These are phyloP conservation scores for Tricholauxania praeusta DNA, from an alignment of 2,888 invertebrate species.

Conservation along the genomic window DNA sequence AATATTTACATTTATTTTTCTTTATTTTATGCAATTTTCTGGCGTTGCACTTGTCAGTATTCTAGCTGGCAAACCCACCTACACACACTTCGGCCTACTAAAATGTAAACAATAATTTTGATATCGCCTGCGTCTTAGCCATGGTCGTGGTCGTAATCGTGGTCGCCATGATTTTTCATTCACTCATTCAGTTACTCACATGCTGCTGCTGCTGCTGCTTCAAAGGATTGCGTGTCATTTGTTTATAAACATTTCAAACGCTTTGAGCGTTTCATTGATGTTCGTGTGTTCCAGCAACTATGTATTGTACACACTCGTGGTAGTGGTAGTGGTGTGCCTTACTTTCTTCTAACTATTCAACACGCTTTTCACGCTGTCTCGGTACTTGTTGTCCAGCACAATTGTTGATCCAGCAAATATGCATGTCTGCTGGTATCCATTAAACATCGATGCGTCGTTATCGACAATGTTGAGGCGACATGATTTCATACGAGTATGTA, in stretches of 20 bases:
- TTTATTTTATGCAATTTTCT: too few relatives aligned
- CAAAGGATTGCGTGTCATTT: conserved; percentile 61
- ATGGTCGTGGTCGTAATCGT: conserved; percentile 5
- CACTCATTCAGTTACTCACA: conserved; percentile 28
- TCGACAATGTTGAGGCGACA: too few relatives aligned
- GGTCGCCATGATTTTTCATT: neutral
- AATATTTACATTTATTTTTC: too few relatives aligned
- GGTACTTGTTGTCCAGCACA: too few relatives aligned
- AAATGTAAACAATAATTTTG: conserved; percentile 25
- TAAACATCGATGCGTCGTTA: too few relatives aligned
- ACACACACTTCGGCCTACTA: neutral
- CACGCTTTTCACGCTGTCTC: too few relatives aligned
- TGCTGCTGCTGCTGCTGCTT: conserved; percentile 46
- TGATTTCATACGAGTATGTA: too few relatives aligned
- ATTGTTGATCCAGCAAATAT: too few relatives aligned
- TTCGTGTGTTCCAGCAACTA: neutral
- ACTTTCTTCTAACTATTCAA: neutral
- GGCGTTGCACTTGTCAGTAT: too few relatives aligned
- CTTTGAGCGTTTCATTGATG: conserved; percentile 25
- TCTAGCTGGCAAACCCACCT: too few relatives aligned
- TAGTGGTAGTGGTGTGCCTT: neutral
- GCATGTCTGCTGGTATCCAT: too few relatives aligned
- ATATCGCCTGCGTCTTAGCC: neutral
- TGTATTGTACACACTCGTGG: neutral
- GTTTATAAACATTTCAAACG: conserved; percentile 60